Base-by-base conservation (phyloP, 1,140 invertebrate genomes). In the Pseudomyrmex flavicornis region DNA sequence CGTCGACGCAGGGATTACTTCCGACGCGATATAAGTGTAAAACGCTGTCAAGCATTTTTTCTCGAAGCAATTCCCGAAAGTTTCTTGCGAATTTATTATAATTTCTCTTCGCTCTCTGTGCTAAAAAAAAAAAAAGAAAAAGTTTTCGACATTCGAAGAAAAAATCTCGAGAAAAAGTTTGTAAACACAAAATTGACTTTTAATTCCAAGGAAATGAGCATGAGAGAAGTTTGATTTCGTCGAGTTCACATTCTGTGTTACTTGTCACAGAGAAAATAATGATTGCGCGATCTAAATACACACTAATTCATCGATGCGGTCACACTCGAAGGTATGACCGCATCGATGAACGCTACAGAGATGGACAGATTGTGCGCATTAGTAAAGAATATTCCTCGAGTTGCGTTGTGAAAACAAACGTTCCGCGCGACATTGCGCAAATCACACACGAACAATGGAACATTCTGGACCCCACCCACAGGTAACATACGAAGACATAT, bases 71-170 rank as follows among this genome's bases (percentile, higher is more conserved):
- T 79, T 69, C 69, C 52, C 35, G 15, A 58, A 79, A 79, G 76
- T 75, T 75, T 63, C 46, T 75, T 15, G 59, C 70, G 76, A 79
- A 79, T 79, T 79, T 69, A 69, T 79, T 69, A 69, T 79, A 79
- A 79, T 79, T 79, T 58, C 20, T 59, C 54, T 9, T 79, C 52
- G 15, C 35, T 54, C 22, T 22, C 22, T 35, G 58, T 79, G 15
- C 65, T 20, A 26, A 20, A 1, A 26, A 35, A 5, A 35, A 5
- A 35, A 12, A 72, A 13, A 26, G 26, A 46, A 58, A 50, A 62
- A 63, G 35, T 7, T 35, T 35, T 5, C 35, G n/a, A 3, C 12
- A 13, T 22, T 1, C 20, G 20, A 0, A 9, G 3, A 5, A 35
- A 22, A 9, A 46, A 2, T 8, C n/a, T 15, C 12, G 2, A 20